Percentiles rank a stretch among this genome's conserved stretches.
These are phyloP conservation scores for Ceraclea dissimilis DNA, from an alignment of 2,888 invertebrate species.

Conservation along the genomic window DNA sequence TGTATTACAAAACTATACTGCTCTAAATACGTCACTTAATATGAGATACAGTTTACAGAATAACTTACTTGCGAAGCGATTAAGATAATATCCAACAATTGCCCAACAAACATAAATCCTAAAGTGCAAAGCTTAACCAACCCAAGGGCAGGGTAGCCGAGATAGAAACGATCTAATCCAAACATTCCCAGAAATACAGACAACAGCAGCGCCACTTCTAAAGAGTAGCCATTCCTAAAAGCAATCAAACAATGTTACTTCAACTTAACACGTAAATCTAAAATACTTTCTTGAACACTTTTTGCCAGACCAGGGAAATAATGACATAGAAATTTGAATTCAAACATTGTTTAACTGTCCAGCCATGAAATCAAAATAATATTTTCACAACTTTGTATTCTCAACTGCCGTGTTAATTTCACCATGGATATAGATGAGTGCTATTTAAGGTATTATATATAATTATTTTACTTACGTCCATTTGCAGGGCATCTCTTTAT, in stretches of 20 bases:
- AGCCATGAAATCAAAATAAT: too few relatives aligned
- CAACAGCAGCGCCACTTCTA: slow-evolving; percentile 84
- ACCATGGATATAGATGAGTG: too few relatives aligned
- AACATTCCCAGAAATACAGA: slow-evolving; percentile 98
- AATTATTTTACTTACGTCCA: slow-evolving; percentile 91
- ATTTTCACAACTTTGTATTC: too few relatives aligned
- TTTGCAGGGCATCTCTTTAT: slow-evolving; percentile 77
- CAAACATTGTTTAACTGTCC: too few relatives aligned
- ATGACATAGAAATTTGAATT: background rate
- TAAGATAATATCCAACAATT: slow-evolving; percentile 88
- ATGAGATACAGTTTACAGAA: too few relatives aligned
- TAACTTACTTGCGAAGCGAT: slow-evolving; percentile 75
- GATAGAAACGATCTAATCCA: slow-evolving; percentile 93
- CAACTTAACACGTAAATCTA: background rate
- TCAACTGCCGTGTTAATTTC: too few relatives aligned
- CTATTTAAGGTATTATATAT: too few relatives aligned
- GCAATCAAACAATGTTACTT: background rate
- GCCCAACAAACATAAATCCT: slow-evolving; percentile 94
- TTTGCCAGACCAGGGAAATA: too few relatives aligned
- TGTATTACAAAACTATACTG: too few relatives aligned
- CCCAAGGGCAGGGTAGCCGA: slow-evolving; percentile 97
- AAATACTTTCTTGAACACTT: too few relatives aligned
- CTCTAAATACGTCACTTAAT: too few relatives aligned
- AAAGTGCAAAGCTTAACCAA: slow-evolving; percentile 90
- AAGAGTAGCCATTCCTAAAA: slow-evolving; percentile 84